Percentiles rank a stretch among this genome's conserved stretches.
Conservation (phyloP, 2,113 vertebrate genomes). For the Microcebus ravelobensis region DNA sequence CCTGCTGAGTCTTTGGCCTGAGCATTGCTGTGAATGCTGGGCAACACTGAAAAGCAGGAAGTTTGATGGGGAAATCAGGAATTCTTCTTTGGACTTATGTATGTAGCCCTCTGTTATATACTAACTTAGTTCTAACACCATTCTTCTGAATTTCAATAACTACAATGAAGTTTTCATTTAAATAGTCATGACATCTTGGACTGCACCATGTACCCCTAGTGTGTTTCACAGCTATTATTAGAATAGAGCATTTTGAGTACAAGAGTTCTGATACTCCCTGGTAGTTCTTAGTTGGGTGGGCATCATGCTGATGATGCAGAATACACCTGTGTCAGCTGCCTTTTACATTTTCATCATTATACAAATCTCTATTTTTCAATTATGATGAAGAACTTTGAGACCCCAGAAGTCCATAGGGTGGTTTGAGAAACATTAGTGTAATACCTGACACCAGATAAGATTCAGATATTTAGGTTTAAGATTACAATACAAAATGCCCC, state of each 20-base stretch:
- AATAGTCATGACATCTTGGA: background rate
- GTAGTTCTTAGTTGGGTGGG: background rate
- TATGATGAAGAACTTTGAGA: background rate
- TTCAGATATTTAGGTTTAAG: background rate
- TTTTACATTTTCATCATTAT: background rate
- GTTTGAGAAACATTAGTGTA: background rate
- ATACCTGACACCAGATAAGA: background rate
- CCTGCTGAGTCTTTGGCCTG: background rate
- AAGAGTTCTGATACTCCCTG: background rate
- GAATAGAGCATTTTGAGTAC: background rate
- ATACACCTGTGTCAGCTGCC: background rate
- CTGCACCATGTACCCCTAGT: background rate
- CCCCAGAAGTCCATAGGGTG: background rate
- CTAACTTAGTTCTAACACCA: background rate
- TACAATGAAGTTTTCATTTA: background rate
- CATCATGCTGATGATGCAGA: background rate
- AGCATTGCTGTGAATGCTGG: background rate
- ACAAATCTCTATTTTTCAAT: background rate
- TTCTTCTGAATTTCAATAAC: background rate
- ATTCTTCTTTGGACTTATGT: background rate
- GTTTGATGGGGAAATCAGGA: background rate
- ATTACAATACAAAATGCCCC: background rate
- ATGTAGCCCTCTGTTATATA: background rate
- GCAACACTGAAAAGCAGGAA: background rate
- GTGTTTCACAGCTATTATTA: background rate